These are phyloP conservation scores for Lasioglossum pauxillum DNA, from an alignment of 2,888 invertebrate genomes.

Conservation along the genomic window DNA sequence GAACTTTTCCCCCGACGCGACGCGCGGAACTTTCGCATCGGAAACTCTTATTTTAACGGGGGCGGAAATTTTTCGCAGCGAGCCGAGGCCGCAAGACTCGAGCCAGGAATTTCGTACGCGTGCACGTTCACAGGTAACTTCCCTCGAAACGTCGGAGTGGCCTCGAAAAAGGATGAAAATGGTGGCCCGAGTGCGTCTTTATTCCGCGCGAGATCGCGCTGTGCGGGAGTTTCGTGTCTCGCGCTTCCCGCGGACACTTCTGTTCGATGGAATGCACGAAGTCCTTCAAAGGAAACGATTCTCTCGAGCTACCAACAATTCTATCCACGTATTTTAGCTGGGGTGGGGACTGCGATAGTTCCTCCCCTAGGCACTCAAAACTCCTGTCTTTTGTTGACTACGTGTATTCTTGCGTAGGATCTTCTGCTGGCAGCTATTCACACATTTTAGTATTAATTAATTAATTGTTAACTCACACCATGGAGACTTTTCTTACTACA, in stretches of 20 bases:
- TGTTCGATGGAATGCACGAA: neutral
- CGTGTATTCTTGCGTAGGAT: neutral
- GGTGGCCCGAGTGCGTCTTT: conserved; percentile 4
- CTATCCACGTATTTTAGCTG: neutral
- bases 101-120: neutral
- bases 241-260: neutral
- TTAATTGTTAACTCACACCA: too few relatives aligned
- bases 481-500: neutral
- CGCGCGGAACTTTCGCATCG: conserved; percentile 42
- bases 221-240: neutral
- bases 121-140: conserved; percentile 29
- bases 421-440: neutral
- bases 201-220: neutral
- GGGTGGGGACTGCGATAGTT: neutral
- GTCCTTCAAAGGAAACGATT: neutral
- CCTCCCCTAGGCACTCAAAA: neutral
- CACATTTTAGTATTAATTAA: neutral
- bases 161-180: neutral
- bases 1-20: conserved; percentile 32
- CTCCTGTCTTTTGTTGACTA: neutral
- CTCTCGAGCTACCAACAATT: neutral
- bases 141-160: conserved; percentile 29
- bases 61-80: conserved; percentile 43
- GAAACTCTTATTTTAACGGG: conserved; percentile 56
- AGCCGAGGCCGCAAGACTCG: neutral